phyloP scores from a whole-genome alignment of 2,113 vertebrate genomes.

The Ascaphus truei region DNA sequence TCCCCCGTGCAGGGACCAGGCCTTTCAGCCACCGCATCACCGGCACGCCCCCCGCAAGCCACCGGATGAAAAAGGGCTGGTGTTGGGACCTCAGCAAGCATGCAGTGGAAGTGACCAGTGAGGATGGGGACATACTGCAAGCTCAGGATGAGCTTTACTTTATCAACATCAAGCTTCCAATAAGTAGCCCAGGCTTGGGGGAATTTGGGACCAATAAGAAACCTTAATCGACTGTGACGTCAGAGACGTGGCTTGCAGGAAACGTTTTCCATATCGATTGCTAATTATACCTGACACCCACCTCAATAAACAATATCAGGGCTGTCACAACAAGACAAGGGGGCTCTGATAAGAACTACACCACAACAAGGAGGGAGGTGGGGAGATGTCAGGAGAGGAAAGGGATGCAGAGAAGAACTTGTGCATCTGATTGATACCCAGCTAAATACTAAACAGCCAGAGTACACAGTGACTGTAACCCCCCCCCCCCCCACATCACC shows the following conservation, averaged over 20 bases:
- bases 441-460: slow-evolving; percentile 63
- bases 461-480: no score
- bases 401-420: slow-evolving; percentile 55
- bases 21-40: no score
- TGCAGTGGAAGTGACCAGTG: slow-evolving; percentile 79
- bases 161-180: slow-evolving; percentile 95
- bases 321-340: slow-evolving; percentile 97
- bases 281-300: slow-evolving; percentile 99
- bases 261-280: slow-evolving; percentile 97
- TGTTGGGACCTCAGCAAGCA: slow-evolving; percentile 73
- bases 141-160: slow-evolving; percentile 92
- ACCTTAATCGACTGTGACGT: slow-evolving; percentile 95
- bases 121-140: slow-evolving; percentile 90
- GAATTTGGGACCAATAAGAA: slow-evolving; percentile 98
- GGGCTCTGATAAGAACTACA: slow-evolving; percentile 82
- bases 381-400: slow-evolving; percentile 37
- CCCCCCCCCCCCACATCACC: no score
- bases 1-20: no score
- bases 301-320: slow-evolving; percentile 99
- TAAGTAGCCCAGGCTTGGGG: slow-evolving; percentile 96
- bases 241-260: slow-evolving; percentile 84
- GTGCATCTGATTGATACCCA: slow-evolving; percentile 62
- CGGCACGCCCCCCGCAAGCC: no score
- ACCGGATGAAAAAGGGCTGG: no score
- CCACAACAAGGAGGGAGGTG: slow-evolving; percentile 62